Base-by-base conservation (phyloP, 1,140 invertebrate species). In the Tetranychus cinnabarinus region DNA sequence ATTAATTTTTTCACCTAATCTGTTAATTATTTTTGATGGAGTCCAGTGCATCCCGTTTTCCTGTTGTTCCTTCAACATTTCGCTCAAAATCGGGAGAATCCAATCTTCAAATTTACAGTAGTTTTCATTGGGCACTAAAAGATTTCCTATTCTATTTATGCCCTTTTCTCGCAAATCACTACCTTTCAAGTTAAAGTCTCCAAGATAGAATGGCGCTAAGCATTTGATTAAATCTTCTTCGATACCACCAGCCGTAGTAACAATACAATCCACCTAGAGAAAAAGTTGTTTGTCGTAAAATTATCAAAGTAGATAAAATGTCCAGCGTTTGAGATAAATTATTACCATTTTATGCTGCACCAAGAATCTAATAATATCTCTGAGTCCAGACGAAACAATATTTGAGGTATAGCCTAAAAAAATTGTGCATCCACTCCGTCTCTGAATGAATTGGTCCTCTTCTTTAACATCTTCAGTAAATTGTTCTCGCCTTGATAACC, bases 211-310 rank as follows among this genome's bases (percentile, higher is more conserved):
- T 5, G 90, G 87, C 3, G 85, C 86, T 57, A 99, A 74, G 74
- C 95, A 98, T 78, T 99, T 99, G 48, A 99, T 99, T 46, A 98
- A 81, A 76, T 99, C 96, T 76, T 99, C 96, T 74, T 99, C 96
- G 2, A 99, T 79, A 31, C 96, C 96, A 34, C 96, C 96, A 23
- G 93, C 96, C 54, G 91, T 95, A 46, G 93, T 92, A 1, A 98
- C 95, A 63, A 99, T 80, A 70, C 88, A 93, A 73, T 99, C 96
- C 47, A 99, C 78, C 78, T 84, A 60, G 13, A 67, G 61, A 55
- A 62, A 2, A 63, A 46, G 58, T 50, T 58, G 13, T 46, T 42
- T 48, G 59, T n/a, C 15, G 31, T 23, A 23, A 23, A 23, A 23
- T 23, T 23, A 45, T 31, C 5, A 8, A 56, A 23, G 0, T 23